A percentile compares a stretch with the other conserved stretches of the same genome.
Evolutionary conservation across 2,797 vertebrate species (phyloP).

Genomic region (Sarcoramphus papa): DNA sequence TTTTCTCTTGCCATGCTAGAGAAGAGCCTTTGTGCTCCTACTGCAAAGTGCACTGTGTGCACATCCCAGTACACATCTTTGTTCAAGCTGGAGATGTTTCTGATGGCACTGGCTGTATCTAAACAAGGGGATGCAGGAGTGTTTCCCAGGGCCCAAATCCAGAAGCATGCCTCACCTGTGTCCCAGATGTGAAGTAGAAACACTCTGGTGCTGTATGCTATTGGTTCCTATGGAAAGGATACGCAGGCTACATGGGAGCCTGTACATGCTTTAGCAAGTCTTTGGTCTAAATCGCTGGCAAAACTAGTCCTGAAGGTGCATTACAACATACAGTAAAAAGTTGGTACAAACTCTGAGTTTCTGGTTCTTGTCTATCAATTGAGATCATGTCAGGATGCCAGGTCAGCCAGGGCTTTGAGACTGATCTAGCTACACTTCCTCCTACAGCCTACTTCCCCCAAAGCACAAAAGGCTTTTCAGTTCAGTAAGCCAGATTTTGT

Average conservation of each 20-base stretch:
- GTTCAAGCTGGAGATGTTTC: not conserved
- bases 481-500: not conserved
- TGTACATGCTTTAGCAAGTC: not conserved
- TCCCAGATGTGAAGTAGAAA: not conserved
- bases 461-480: not conserved
- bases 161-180: not conserved
- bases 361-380: not conserved
- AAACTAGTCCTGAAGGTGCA: not conserved
- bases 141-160: not conserved
- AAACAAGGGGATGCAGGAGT: not conserved
- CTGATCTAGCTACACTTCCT: not conserved
- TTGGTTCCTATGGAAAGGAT: not conserved
- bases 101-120: not conserved
- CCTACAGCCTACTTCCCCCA: not conserved
- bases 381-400: not conserved
- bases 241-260: not conserved
- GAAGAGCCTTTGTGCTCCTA: not conserved
- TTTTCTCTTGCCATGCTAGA: not conserved
- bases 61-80: accelerated
- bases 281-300: not conserved
- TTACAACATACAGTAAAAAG: not conserved
- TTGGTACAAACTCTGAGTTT: not conserved
- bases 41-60: accelerated
- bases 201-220: accelerated
- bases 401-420: not conserved